These are phyloP conservation scores for Platichthys stellatus DNA, from an alignment of 2,113 vertebrate genomes.

Conservation along the genomic window DNA sequence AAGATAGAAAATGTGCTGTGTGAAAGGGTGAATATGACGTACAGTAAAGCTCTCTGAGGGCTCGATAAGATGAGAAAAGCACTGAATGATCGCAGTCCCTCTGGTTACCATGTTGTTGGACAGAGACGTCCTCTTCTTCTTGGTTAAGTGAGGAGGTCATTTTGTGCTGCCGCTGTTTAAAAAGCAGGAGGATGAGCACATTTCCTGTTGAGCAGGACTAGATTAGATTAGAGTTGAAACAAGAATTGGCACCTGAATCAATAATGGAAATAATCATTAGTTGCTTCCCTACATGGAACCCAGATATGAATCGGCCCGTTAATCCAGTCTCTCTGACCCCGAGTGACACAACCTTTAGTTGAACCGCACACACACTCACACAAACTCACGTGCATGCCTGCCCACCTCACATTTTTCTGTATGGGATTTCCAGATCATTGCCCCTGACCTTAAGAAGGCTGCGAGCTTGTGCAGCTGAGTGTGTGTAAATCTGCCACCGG, in stretches of 20 bases:
- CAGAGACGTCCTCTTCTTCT: background rate
- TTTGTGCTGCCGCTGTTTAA: background rate
- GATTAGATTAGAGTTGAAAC: background rate
- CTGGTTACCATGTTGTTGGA: background rate
- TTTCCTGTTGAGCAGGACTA: background rate
- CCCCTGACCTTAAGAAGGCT: conserved; percentile 64
- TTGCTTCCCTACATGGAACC: background rate
- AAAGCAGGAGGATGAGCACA: background rate
- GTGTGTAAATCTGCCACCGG: conserved; percentile 69
- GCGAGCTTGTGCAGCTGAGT: conserved; percentile 66
- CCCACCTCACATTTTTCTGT: conserved; percentile 52
- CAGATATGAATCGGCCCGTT: conserved; percentile 17
- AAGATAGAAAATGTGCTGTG: too few species aligned
- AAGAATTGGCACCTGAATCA: background rate
- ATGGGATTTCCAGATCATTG: conserved; percentile 72
- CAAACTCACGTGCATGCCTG: background rate
- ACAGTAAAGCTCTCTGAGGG: too few species aligned
- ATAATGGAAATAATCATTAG: conserved; percentile 13
- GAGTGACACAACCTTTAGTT: conserved; percentile 2
- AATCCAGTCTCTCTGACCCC: conserved; percentile 12
- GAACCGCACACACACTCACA: conserved; percentile 8
- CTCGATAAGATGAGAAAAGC: too few species aligned
- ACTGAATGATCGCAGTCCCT: too few species aligned
- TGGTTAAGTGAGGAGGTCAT: background rate
- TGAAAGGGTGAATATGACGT: too few species aligned